Evolutionary conservation across 2,113 vertebrate genomes (phyloP), one percentile per base, ranked within the genome.

Genomic region (Corythaeola cristata): DNA sequence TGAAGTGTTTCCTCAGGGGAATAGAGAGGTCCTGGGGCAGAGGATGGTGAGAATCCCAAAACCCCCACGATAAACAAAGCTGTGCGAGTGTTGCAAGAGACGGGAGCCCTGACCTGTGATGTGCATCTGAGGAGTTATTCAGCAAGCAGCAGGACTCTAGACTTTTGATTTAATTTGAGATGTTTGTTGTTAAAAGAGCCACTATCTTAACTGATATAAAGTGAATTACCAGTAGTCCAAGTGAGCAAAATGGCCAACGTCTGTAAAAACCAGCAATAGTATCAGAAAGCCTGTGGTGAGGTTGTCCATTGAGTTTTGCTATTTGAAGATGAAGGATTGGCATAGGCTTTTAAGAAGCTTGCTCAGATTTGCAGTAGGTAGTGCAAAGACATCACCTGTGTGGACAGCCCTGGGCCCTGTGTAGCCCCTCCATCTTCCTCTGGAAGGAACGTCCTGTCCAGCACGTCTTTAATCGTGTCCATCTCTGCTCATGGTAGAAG

Each of bases 401-500:
- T 58, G 52, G 60, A 15, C n/a, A 49, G 22, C 23, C 9, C 47
- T 53, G 37, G 12, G 16, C 24, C 22, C 1, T 39, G 0, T 47
- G 1, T 2, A 19, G n/a, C 9, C 33, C 27, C 32, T 81, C 24
- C 11, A 13, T 8, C 11, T 71, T 32, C 35, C 37, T 50, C 41
- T 37, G 79, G 9, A 52, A 63, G 37, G 18, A 41, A 30, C 2
- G 10, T 44, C 24, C 52, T 66, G 30, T 39, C 20, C 32, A 16
- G 7, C 0, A 0, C 19, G 15, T n/a, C 37, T 37, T 33, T 62
- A 3, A 14, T 44, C 33, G 3, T 8, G 10, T 37, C 55, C 35
- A 12, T 33, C 52, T 50, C 56, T 58, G 22, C 41, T 39, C 0
- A 0, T 7, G 52, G 22, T 1, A 44, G 41, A 50, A 78, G 50